Evolutionary conservation across 2,113 vertebrate genomes (phyloP).

Genomic region (Lophochroa leadbeateri): DNA sequence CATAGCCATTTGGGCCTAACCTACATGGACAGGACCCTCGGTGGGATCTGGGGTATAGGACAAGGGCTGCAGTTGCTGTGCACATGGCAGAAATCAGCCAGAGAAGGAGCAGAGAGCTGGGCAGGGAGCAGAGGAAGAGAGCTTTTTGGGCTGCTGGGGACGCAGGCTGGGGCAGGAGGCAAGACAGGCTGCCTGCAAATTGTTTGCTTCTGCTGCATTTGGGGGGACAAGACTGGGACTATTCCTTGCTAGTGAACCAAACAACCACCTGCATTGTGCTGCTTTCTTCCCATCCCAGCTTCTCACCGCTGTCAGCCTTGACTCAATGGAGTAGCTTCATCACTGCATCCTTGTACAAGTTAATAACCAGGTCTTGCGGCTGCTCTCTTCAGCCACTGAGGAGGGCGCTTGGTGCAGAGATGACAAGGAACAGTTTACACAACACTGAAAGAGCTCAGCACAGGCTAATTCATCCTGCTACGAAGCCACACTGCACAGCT

Average conservation of each 20-base stretch:
- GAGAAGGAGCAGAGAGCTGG: neutral
- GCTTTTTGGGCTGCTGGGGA: neutral
- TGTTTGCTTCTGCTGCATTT: neutral
- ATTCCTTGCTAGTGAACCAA: neutral
- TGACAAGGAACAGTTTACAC: neutral
- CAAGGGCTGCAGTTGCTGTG: neutral
- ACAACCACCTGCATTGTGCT: neutral
- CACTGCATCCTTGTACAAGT: neutral
- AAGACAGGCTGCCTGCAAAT: neutral
- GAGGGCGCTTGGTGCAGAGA: neutral
- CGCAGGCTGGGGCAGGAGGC: neutral
- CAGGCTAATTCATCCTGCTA: neutral
- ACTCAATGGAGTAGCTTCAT: neutral
- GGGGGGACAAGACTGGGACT: neutral
- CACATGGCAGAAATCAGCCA: neutral
- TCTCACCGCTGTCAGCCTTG: neutral
- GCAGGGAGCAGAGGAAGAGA: neutral
- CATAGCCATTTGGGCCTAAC: neutral
- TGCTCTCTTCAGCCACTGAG: neutral
- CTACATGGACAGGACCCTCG: neutral
- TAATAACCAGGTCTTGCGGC: neutral
- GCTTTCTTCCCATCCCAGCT: neutral
- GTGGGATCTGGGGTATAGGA: neutral
- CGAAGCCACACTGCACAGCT: rapidly evolving
- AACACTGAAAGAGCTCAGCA: neutral